Base-by-base conservation (phyloP, 2,113 vertebrate species). In the Ailuropoda melanoleuca region DNA sequence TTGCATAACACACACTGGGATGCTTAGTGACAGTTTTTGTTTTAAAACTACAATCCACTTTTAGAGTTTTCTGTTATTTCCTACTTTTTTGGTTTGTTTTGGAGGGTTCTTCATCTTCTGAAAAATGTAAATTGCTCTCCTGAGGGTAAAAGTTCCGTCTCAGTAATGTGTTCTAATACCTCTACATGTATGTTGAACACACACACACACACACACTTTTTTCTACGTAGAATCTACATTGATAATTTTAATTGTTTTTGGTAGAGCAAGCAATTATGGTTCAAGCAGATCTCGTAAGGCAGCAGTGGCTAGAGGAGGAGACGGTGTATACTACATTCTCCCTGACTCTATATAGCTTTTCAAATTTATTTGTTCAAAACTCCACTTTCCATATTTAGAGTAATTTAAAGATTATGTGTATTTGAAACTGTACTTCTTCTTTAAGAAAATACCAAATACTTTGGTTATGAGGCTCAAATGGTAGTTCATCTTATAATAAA, bases 401-500 rank as follows among this genome's bases (percentile, higher is more conserved):
- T 53, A 80, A 90, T 53, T 58, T 64, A 80, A 23, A 93, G 60
- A 48, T 62, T 46, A 66, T 6, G 19, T 83, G 53, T 66, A 64
- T 88, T 95, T 77, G 82, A 74, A 95, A 80, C 39, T 90, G 8
- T 78, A 85, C 70, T 85, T 88, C 6, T 95, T 95, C 62, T 94
- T 78, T 55, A 90, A 72, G 78, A 93, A 97, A 95, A 95, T 78
- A 68, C 9, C 0, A 85, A 88, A 64, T 48, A 93, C 48, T 93
- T 96, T 10, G 34, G 64, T 82, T 95, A 70, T 86, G 19, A 98
- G 97, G n/a, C 85, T 70, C 64, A 90, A 85, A 64, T 85, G 53
- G 18, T 53, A 90, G 48, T 48, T 37, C 60, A 39, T 90, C 56
- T 95, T 90, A 87, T 29, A 95, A 93, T 88, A 90, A 92, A 96